phyloP scores from a whole-genome alignment of 2,888 invertebrate species.

The Agrochola circellaris region DNA sequence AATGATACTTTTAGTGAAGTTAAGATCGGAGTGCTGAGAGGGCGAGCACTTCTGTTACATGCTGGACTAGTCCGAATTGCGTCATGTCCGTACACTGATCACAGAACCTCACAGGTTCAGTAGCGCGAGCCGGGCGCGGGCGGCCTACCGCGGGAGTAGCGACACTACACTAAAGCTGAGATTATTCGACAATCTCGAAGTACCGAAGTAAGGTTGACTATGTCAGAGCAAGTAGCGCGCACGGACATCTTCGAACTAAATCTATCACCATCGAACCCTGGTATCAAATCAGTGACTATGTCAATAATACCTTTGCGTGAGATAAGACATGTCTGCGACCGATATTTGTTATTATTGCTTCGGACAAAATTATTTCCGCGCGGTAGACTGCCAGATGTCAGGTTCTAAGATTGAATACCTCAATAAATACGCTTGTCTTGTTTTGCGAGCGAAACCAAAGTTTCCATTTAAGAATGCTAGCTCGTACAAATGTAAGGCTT shows the following conservation, averaged over 20 bases:
- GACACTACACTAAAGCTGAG: not conserved
- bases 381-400: constrained; percentile 17
- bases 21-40: constrained; percentile 13
- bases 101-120: not conserved
- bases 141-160: constrained; percentile 7
- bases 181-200: not conserved
- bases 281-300: not conserved
- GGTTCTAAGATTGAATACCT: constrained; percentile 10
- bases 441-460: constrained; percentile 42
- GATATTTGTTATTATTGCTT: constrained; percentile 5
- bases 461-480: constrained; percentile 35
- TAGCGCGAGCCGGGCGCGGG: not conserved
- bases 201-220: not conserved
- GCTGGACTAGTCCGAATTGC: constrained; percentile 13
- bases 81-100: constrained; percentile 4
- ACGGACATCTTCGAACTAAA: not conserved
- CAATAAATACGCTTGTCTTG: constrained; percentile 24
- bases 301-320: not conserved
- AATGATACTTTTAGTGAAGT: constrained; percentile 31
- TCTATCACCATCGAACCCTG: not conserved
- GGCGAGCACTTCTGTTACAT: not conserved
- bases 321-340: constrained; percentile 2
- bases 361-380: not conserved
- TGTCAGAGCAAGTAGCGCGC: too few relatives aligned
- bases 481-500: constrained; percentile 25